Evolutionary conservation across 2,113 vertebrate genomes (phyloP), one percentile per base, ranked within the genome.

Genomic region (Eurypyga helias): DNA sequence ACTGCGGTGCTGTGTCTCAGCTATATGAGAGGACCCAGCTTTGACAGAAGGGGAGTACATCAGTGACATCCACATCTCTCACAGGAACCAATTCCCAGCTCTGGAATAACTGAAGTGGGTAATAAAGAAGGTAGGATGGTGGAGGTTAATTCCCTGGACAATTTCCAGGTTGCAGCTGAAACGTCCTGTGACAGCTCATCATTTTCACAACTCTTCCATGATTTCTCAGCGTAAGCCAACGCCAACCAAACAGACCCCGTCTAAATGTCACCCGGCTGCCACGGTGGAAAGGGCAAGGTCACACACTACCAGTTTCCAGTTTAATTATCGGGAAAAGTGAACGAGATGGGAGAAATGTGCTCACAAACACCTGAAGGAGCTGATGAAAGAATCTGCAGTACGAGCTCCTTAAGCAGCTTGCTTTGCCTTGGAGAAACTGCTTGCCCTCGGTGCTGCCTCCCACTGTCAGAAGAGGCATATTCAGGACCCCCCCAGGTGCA

Each of bases 401-500:
- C 0, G 2, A 69, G 57, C 26, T 84, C 65, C 77, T 58, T 46
- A 54, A 17, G 4, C 46, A 75, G 71, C 36, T 6, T n/a, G 79
- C 57, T 69, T 61, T 67, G 52, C 94, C 83, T 64, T 36, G 78
- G 49, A n/a, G 73, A 46, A 77, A 82, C 5, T 34, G 57, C 82
- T 72, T 69, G 34, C 73, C 38, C 77, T 84, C 81, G 11, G 46
- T 18, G 67, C 93, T 95, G 76, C n/a, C n/a, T n/a, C n/a, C n/a
- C n/a, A 57, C 69, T 52, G 36, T 65, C 89, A 67, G 82, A 72
- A 93, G 38, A 28, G 61, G 73, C 89, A 69, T 51, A 45, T 71
- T 48, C 93, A 82, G 69, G 61, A 80, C 58, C 81, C 91, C 78
- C 38, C 51, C 66, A 67, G 87, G 77, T 66, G 92, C 76, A 45